Conservation (phyloP, 2,888 invertebrate genomes). For the Drosophila neonasuta region DNA sequence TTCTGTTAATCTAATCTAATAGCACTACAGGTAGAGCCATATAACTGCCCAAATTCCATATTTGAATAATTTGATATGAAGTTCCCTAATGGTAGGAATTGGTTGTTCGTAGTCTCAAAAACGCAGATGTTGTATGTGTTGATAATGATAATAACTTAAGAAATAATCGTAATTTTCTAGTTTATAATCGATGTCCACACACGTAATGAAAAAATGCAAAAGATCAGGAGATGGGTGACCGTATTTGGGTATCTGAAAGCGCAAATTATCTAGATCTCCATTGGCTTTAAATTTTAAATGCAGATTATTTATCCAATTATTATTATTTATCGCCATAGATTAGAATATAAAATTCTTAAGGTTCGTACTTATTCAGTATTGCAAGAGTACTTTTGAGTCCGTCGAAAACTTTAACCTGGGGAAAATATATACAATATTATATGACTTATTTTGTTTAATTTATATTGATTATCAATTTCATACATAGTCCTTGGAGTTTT, state of each 20-base stretch:
- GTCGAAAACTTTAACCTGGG: conserved; percentile 12
- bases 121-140: conserved; percentile 60
- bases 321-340: conserved; percentile 63
- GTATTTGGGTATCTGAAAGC: conserved; percentile 65
- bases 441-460: no score
- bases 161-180: conserved; percentile 67
- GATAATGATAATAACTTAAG: conserved; percentile 64
- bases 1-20: conserved; percentile 29
- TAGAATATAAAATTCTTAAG: conserved; percentile 43
- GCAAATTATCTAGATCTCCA: conserved; percentile 52
- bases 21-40: conserved; percentile 44
- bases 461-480: conserved; percentile 53
- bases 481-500: conserved; percentile 37
- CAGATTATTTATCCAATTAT: conserved; percentile 64
- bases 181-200: conserved; percentile 56
- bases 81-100: conserved; percentile 61
- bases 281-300: conserved; percentile 55
- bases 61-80: conserved; percentile 63
- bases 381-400: background rate
- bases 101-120: conserved; percentile 55
- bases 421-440: background rate
- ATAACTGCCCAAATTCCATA: conserved; percentile 60
- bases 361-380: background rate
- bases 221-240: conserved; percentile 69
- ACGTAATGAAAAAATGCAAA: conserved; percentile 64